Percentiles rank a stretch among this genome's conserved stretches.
These are phyloP conservation scores for Sinella curviseta DNA, from an alignment of 1,140 invertebrate genomes.

Conservation along the genomic window DNA sequence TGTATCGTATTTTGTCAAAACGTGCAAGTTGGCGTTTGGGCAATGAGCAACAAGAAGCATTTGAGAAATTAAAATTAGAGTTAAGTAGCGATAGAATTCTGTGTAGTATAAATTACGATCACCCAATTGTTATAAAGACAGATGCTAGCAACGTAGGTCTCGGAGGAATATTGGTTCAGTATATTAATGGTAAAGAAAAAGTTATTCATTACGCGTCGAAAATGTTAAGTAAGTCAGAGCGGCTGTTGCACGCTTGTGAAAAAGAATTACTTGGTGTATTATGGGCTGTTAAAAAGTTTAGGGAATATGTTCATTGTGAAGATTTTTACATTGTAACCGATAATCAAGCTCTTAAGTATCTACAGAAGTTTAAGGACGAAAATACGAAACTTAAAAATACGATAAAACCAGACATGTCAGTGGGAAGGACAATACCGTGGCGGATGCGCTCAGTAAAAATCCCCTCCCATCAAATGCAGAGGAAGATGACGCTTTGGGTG, in stretches of 20 bases:
- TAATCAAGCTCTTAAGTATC: conserved; percentile 33
- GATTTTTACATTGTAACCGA: conserved; percentile 37
- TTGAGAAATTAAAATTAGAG: conserved; percentile 41
- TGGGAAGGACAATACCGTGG: no score
- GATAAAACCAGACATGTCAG: conserved; percentile 49
- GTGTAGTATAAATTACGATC: not conserved
- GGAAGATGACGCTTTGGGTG: conserved; percentile 27
- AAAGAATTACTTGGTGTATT: conserved; percentile 38
- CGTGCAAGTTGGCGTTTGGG: conserved; percentile 32
- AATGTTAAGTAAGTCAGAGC: conserved; percentile 31
- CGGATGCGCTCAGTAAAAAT: conserved; percentile 38
- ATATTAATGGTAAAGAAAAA: conserved; percentile 32
- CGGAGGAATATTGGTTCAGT: conserved; percentile 28
- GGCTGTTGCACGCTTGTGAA: conserved; percentile 25
- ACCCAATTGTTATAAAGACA: not conserved
- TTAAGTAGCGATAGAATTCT: conserved; percentile 8
- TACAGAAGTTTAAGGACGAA: conserved; percentile 23
- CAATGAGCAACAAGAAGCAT: conserved; percentile 44
- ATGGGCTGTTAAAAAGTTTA: conserved; percentile 39
- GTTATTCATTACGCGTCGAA: conserved; percentile 33
- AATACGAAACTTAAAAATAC: conserved; percentile 28
- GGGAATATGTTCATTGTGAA: conserved; percentile 35
- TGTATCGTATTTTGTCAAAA: conserved; percentile 28
- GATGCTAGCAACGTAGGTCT: conserved; percentile 33
- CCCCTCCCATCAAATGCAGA: conserved; percentile 27